These are phyloP conservation scores for Idaea aversata DNA, from an alignment of 2,888 invertebrate genomes.

Conservation along the genomic window DNA sequence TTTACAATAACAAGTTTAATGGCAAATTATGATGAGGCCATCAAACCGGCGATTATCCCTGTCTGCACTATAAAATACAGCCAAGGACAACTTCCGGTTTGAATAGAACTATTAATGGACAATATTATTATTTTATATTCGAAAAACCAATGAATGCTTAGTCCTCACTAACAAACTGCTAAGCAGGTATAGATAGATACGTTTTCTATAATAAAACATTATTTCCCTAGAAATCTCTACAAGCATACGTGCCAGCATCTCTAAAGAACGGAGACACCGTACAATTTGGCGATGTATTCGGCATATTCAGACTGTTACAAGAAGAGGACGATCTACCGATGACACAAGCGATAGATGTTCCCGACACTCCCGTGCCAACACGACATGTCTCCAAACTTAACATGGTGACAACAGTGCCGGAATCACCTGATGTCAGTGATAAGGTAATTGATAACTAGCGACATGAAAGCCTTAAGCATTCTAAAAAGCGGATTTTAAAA, in stretches of 20 bases:
- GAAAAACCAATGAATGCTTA: too few species aligned
- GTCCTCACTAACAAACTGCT: too few species aligned
- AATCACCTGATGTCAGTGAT: slow-evolving; percentile 71
- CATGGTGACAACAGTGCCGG: slow-evolving; percentile 54
- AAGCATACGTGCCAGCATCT: slow-evolving; percentile 61
- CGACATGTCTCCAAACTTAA: slow-evolving; percentile 44
- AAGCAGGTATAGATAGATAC: too few species aligned
- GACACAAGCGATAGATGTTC: slow-evolving; percentile 66
- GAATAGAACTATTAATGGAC: too few species aligned
- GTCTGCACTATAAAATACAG: too few species aligned
- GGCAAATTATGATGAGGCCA: too few species aligned
- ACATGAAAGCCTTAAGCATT: background rate
- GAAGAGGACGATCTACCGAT: slow-evolving; percentile 61
- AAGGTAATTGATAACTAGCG: slow-evolving; percentile 42
- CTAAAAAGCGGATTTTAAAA: too few species aligned
- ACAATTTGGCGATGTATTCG: slow-evolving; percentile 69
- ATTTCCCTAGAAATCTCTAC: slow-evolving; percentile 53
- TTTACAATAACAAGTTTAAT: too few species aligned
- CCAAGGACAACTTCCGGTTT: too few species aligned
- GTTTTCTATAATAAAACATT: slow-evolving; percentile 6
- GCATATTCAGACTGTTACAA: slow-evolving; percentile 60
- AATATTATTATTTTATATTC: too few species aligned
- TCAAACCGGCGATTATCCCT: too few species aligned
- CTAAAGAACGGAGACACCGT: slow-evolving; percentile 63
- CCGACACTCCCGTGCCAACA: slow-evolving; percentile 54